phyloP scores from a whole-genome alignment of 2,113 vertebrate species.

The Lepisosteus oculatus region DNA sequence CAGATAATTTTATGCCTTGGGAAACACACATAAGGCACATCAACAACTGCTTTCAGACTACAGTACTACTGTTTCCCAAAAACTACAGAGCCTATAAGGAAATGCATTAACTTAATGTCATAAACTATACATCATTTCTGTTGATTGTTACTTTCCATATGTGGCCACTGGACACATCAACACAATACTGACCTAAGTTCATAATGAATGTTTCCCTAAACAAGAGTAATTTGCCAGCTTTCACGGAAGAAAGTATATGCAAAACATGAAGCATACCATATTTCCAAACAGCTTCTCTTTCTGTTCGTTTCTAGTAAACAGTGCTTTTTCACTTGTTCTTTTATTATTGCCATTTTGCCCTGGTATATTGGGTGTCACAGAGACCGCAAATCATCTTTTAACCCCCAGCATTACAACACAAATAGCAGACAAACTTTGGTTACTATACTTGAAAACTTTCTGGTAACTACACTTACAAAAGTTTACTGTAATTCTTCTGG shows the following conservation, averaged over 20 bases:
- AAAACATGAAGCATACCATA: too few relatives aligned
- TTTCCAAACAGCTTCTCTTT: too few relatives aligned
- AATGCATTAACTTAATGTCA: slow-evolving; percentile 22
- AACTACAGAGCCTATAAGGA: slow-evolving; percentile 25
- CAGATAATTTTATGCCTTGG: slow-evolving; percentile 55
- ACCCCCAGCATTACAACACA: slow-evolving; percentile 38
- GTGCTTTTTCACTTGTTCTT: background rate
- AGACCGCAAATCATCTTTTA: slow-evolving; percentile 24
- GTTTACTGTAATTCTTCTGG: too few relatives aligned
- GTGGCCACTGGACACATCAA: slow-evolving; percentile 8
- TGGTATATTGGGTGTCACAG: background rate
- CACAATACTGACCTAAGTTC: slow-evolving; percentile 3
- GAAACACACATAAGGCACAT: slow-evolving; percentile 76
- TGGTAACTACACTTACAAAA: too few relatives aligned
- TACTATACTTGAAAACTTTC: slow-evolving; percentile 39
- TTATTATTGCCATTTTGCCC: slow-evolving; percentile 21
- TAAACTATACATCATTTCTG: slow-evolving; percentile 39
- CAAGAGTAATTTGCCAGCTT: background rate
- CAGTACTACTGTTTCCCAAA: slow-evolving; percentile 39
- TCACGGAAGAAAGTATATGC: too few relatives aligned
- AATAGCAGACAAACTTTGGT: slow-evolving; percentile 54
- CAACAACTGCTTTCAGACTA: slow-evolving; percentile 47
- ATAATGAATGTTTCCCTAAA: slow-evolving; percentile 8
- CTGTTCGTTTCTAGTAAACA: background rate
- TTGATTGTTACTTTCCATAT: slow-evolving; percentile 28